phyloP scores from a whole-genome alignment of 1,140 invertebrate genomes.

The Sycophaga agraensis region DNA sequence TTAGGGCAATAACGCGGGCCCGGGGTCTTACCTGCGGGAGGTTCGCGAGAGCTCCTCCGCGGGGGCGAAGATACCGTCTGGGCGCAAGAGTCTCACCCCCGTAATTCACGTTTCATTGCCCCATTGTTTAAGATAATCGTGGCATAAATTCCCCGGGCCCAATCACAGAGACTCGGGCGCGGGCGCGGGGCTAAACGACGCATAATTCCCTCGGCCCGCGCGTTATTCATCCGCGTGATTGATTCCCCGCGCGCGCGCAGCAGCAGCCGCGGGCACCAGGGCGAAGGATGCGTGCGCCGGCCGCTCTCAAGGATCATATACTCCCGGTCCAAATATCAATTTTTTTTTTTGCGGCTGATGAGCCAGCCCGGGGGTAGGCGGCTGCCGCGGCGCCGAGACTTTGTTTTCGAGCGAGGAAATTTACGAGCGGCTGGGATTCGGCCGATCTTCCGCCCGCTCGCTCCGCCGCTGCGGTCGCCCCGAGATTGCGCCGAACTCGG shows the following conservation, averaged over 20 bases:
- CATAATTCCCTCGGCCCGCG: not conserved
- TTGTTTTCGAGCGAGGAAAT: not conserved
- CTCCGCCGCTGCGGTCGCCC: too few relatives aligned
- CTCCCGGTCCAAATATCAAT: not conserved
- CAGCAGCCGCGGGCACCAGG: too few relatives aligned
- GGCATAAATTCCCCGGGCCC: constrained; percentile 22
- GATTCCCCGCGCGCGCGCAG: constrained; percentile 2
- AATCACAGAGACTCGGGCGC: not conserved
- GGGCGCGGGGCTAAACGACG: not conserved
- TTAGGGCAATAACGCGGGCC: not conserved
- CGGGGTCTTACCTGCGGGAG: too few relatives aligned
- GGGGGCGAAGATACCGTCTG: not conserved
- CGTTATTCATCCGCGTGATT: constrained; percentile 20
- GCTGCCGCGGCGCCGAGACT: too few relatives aligned
- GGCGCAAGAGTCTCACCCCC: not conserved
- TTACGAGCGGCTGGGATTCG: not conserved
- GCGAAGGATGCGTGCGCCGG: not conserved
- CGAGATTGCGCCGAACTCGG: too few relatives aligned
- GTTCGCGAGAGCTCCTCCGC: too few relatives aligned
- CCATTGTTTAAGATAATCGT: constrained; percentile 28
- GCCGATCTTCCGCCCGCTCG: too few relatives aligned
- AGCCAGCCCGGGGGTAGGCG: too few relatives aligned
- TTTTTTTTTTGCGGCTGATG: too few relatives aligned
- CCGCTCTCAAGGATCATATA: not conserved
- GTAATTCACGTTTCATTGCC: constrained; percentile 27